These are phyloP conservation scores for Adela reaumurella DNA, from an alignment of 2,888 invertebrate genomes.

Conservation along the genomic window DNA sequence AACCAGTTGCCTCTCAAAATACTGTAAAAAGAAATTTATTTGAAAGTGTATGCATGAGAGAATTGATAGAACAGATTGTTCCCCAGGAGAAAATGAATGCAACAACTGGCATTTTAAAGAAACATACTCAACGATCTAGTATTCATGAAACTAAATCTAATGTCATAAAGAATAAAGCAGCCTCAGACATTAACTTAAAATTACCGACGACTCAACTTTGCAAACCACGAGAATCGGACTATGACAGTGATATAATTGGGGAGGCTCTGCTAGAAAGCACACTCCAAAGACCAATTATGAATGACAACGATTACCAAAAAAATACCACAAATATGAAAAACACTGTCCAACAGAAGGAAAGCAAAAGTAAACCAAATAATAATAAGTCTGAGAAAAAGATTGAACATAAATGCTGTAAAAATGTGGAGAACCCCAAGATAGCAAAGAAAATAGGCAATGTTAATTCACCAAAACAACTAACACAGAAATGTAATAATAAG, in stretches of 20 bases:
- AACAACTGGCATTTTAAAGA: slow-evolving; percentile 16
- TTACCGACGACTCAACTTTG: no score
- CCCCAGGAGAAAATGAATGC: slow-evolving; percentile 30
- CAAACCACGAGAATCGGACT: neutral
- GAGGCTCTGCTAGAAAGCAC: neutral
- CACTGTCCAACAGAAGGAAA: no score
- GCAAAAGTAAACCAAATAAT: no score
- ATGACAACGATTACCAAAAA: neutral
- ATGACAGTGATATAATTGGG: neutral
- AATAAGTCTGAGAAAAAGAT: no score
- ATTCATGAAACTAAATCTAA: neutral
- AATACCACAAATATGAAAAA: neutral
- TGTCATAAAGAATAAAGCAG: neutral
- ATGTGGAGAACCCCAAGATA: no score
- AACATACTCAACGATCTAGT: neutral
- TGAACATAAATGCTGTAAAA: no score
- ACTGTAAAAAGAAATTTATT: slow-evolving; percentile 31
- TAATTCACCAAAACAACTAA: no score
- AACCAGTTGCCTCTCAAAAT: slow-evolving; percentile 31
- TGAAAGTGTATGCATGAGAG: slow-evolving; percentile 18
- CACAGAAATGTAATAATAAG: no score
- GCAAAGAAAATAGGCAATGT: no score
- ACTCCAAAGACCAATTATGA: neutral
- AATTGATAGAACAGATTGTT: slow-evolving; percentile 43
- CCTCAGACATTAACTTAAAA: neutral